These are phyloP conservation scores for Rhinopomastus cyanomelas DNA, from an alignment of 2,113 vertebrate genomes.

Conservation along the genomic window DNA sequence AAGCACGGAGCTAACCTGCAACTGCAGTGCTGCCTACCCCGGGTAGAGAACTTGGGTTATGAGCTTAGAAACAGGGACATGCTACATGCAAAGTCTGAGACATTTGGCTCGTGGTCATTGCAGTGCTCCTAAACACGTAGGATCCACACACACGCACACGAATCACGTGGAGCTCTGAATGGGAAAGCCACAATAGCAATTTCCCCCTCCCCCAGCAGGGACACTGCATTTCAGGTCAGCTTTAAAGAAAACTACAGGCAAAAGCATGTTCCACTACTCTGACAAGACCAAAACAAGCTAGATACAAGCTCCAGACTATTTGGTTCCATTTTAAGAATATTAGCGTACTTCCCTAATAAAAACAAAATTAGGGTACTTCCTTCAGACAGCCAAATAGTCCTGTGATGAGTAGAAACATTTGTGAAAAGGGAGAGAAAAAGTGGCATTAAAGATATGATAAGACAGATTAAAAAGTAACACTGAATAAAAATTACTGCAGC, in stretches of 20 bases:
- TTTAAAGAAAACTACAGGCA: background rate
- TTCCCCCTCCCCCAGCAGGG: background rate
- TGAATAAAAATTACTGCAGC: background rate
- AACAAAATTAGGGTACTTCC: background rate
- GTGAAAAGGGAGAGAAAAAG: background rate
- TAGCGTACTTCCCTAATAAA: background rate
- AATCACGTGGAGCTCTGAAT: background rate
- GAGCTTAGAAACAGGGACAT: background rate
- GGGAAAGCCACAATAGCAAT: background rate
- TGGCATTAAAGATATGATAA: background rate
- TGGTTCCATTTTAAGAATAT: background rate
- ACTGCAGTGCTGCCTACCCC: background rate
- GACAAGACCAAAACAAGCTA: background rate
- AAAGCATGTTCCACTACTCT: background rate
- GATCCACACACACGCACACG: background rate
- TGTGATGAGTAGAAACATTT: background rate
- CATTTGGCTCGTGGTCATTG: background rate
- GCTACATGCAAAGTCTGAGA: background rate
- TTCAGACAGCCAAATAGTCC: background rate
- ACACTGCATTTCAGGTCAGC: background rate
- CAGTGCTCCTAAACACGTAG: background rate
- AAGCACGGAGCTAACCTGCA: background rate
- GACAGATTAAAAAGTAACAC: background rate
- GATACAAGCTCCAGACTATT: background rate
- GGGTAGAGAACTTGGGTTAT: fast-evolving